These are phyloP conservation scores for Calyptomena viridis DNA, from an alignment of 2,113 vertebrate species.

Conservation along the genomic window DNA sequence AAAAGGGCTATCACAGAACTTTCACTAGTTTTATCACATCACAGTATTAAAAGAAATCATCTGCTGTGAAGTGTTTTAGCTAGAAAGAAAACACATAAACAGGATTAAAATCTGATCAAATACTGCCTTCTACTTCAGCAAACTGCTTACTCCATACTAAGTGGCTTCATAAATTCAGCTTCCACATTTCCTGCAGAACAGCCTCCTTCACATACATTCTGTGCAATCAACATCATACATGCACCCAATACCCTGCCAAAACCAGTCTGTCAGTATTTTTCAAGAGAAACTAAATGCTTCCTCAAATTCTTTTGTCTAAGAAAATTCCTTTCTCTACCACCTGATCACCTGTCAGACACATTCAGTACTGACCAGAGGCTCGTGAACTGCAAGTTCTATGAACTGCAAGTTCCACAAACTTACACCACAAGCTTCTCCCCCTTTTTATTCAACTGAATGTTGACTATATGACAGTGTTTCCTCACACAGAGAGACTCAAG, in stretches of 20 bases:
- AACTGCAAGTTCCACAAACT: not conserved
- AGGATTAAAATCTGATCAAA: not conserved
- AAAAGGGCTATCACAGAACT: not conserved
- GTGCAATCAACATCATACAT: not conserved
- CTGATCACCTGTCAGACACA: not conserved
- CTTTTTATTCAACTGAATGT: not conserved
- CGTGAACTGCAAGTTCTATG: too few species aligned
- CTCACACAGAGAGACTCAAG: not conserved
- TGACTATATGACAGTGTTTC: not conserved
- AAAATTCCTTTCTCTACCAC: not conserved
- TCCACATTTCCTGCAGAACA: not conserved
- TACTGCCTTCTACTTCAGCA: not conserved
- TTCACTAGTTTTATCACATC: not conserved
- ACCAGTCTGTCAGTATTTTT: not conserved
- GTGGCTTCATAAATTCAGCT: not conserved
- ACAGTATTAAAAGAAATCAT: not conserved
- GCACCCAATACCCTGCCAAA: not conserved
- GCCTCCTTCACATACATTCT: not conserved
- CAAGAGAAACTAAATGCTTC: not conserved
- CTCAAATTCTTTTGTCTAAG: not conserved
- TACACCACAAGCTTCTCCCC: not conserved
- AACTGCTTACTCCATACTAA: not conserved
- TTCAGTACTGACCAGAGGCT: not conserved
- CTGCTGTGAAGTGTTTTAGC: not conserved
- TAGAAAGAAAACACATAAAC: not conserved